Conservation (phyloP, 2,113 vertebrate species). For the Petrocephalus microphthalmus region DNA sequence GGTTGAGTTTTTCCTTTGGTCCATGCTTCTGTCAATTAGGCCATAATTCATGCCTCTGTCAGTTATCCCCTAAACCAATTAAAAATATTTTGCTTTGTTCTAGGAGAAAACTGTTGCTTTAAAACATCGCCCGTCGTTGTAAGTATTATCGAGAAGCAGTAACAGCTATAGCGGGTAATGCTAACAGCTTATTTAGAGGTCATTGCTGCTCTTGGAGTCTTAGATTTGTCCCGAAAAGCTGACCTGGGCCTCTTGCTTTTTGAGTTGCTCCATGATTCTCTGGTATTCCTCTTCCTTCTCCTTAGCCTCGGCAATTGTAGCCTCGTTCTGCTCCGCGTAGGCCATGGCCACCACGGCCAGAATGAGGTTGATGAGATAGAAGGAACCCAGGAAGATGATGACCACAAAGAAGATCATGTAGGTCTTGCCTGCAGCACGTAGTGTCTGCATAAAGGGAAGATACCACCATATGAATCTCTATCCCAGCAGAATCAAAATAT, state of each 20-base stretch:
- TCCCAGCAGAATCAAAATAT: neutral
- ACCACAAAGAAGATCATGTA: constrained; percentile 95
- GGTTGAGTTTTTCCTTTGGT: neutral
- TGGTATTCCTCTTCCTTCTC: constrained; percentile 86
- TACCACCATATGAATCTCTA: neutral
- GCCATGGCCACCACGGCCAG: constrained; percentile 95
- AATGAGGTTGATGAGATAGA: constrained; percentile 95
- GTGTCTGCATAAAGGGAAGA: constrained; percentile 59
- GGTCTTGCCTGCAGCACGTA: constrained; percentile 85
- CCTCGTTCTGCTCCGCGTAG: constrained; percentile 81
- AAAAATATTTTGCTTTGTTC: neutral
- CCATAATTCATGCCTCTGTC: constrained; percentile 23
- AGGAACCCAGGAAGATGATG: constrained; percentile 90
- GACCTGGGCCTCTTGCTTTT: constrained; percentile 73
- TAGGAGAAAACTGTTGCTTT: neutral
- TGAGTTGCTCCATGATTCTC: constrained; percentile 74
- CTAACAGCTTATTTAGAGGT: neutral
- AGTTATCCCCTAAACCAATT: constrained; percentile 2
- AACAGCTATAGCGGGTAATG: neutral
- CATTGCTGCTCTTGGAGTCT: neutral
- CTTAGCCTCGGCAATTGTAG: constrained; percentile 73
- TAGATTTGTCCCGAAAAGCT: constrained; percentile 15
- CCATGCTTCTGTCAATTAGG: constrained; percentile 17
- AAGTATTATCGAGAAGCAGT: neutral
- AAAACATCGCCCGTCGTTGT: neutral